Base-by-base conservation (phyloP, 1,140 invertebrate species). In the Adelges cooleyi region DNA sequence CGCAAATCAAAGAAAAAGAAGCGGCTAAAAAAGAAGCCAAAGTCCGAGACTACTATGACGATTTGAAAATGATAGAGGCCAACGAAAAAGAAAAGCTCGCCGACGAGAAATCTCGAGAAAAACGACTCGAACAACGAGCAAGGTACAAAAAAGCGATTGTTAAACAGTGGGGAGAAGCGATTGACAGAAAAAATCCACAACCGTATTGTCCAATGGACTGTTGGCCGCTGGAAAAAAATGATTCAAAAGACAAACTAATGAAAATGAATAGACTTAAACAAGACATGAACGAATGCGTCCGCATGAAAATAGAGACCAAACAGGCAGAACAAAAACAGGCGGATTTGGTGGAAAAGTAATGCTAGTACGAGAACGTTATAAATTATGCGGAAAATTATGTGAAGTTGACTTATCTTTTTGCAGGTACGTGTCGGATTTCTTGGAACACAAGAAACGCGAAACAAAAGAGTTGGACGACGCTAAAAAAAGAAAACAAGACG, bases 1-100 rank as follows among this genome's bases (percentile, higher is more conserved):
- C 22, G 27, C 56, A 62, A 62, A 48, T 62, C 3, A 62, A 62
- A 22, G 56, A 62, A 33, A 62, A 62, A 8, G 42, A 62, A 48
- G 42, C 25, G 9, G 15, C 15, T 17, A 29, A 22, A 36, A 62
- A 27, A 48, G 56, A 62, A 62, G 25, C 25, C 2, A 48, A 48
- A 33, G 23, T 33, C 1, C 20, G 13, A 48, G 13, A 33, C 1
- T 62, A 62, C 46, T 48, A 48, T 46, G 23, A 46, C 11, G 42
- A 48, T 62, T 22, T 62, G 3, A 62, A 33, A 48, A 48, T 46
- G 1, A 62, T 33, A 20, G 42, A 62, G 46, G 3, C 1, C 3
- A 18, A 23, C 11, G 18, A 62, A 5, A 2, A 18, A 0, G 25
- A 20, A 22, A 22, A 33, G 15, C 11, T 4, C 2, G 2, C 4